Conservation (phyloP, 2,113 vertebrate species). For the Tympanuchus pallidicinctus region DNA sequence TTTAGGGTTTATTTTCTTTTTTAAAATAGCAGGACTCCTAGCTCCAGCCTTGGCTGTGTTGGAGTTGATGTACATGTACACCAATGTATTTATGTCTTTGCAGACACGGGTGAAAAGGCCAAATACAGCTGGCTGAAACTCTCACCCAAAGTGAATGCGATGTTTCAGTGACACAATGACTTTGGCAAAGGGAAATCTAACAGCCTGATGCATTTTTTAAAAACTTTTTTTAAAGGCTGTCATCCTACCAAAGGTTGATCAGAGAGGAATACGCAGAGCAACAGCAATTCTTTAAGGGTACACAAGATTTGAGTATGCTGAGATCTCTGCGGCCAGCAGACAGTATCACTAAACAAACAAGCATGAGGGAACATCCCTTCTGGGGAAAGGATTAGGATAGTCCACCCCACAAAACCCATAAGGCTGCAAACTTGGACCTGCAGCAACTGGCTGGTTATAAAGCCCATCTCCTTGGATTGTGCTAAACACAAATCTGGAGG, state of each 20-base stretch:
- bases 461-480: not conserved
- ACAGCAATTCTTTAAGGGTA: not conserved
- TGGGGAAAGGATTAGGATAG: not conserved
- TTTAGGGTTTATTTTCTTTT: not conserved
- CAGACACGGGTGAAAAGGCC: conserved; percentile 24
- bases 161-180: not conserved
- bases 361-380: not conserved
- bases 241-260: not conserved
- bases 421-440: not conserved
- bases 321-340: not conserved
- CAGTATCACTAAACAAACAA: not conserved
- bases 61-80: not conserved
- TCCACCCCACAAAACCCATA: not conserved
- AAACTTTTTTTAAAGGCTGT: not conserved
- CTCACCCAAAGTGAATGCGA: not conserved
- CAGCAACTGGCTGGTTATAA: not conserved
- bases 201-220: not conserved
- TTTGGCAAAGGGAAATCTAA: not conserved
- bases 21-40: not conserved
- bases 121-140: conserved; percentile 13
- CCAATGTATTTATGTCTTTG: not conserved
- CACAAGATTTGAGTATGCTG: not conserved
- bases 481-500: not conserved
- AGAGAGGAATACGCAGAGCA: not conserved
- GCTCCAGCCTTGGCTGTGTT: not conserved